These are phyloP conservation scores for Belgica antarctica DNA, from an alignment of 2,888 invertebrate species.

Conservation along the genomic window DNA sequence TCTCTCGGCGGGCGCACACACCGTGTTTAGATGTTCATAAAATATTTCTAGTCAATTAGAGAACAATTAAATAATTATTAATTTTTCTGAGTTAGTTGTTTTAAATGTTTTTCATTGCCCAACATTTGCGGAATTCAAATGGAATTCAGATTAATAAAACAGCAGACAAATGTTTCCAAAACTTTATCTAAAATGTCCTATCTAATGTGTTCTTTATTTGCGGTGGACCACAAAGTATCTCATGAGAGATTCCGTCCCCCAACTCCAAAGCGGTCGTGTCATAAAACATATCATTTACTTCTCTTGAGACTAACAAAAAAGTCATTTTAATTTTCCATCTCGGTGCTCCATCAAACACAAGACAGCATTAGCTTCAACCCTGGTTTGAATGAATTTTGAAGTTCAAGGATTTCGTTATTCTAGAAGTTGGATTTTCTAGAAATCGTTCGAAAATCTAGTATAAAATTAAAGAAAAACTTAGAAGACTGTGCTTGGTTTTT, in stretches of 20 bases:
- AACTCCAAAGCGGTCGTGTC: not conserved
- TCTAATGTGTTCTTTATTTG: not conserved
- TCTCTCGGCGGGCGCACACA: not conserved
- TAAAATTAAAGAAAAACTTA: too few species aligned
- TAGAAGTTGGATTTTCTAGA: too few species aligned
- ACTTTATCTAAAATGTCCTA: conserved; percentile 8
- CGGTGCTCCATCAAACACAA: conserved; percentile 13
- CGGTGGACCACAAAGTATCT: not conserved
- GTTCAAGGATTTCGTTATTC: too few species aligned
- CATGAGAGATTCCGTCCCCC: not conserved
- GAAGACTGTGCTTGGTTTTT: too few species aligned
- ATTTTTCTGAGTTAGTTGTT: not conserved
- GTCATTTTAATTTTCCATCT: conserved; percentile 16
- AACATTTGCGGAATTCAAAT: not conserved
- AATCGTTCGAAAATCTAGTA: too few species aligned
- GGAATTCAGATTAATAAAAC: not conserved
- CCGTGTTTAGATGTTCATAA: conserved; percentile 5
- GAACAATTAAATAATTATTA: conserved; percentile 4
- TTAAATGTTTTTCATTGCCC: not conserved
- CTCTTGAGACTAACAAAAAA: conserved; percentile 1
- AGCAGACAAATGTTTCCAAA: not conserved
- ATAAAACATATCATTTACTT: not conserved
- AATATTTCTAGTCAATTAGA: conserved; percentile 26
- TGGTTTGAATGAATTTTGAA: not conserved
- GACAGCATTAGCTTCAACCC: too few species aligned